Percentiles rank a stretch among this genome's conserved stretches.
Evolutionary conservation across 2,113 vertebrate species (phyloP).

Genomic region (Seriola aureovittata): DNA sequence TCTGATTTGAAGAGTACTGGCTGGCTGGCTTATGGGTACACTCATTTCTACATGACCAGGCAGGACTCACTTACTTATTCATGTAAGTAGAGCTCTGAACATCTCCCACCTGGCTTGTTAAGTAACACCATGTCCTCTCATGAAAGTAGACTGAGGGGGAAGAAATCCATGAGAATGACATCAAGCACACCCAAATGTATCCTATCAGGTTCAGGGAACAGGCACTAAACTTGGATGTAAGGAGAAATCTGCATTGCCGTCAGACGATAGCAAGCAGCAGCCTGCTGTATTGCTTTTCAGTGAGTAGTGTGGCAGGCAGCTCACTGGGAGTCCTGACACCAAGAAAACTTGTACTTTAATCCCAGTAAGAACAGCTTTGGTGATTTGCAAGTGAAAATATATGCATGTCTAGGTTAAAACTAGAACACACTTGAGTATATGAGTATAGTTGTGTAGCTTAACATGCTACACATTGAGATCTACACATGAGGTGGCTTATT

Average conservation of each 20-base stretch:
- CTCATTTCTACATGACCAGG: constrained; percentile 59
- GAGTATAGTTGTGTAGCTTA: not conserved
- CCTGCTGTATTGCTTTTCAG: constrained; percentile 11
- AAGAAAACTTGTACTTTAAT: not conserved
- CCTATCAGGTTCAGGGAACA: constrained; percentile 35
- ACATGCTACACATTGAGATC: not conserved
- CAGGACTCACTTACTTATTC: constrained; percentile 51
- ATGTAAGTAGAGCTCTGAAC: constrained; percentile 48
- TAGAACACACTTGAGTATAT: not conserved
- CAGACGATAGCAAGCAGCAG: not conserved
- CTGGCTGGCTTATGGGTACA: constrained; percentile 41
- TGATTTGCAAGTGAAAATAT: not conserved
- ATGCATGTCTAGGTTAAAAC: not conserved
- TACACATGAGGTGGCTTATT: not conserved
- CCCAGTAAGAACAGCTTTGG: not conserved
- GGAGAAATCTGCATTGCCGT: not conserved
- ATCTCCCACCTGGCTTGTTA: constrained; percentile 49
- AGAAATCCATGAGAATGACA: constrained; percentile 36
- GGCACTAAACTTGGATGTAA: constrained; percentile 42
- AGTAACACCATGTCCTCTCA: constrained; percentile 41
- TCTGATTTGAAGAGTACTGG: constrained; percentile 59
- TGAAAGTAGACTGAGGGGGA: constrained; percentile 9
- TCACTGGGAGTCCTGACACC: not conserved
- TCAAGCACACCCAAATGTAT: constrained; percentile 18
- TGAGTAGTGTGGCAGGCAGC: not conserved